phyloP scores from a whole-genome alignment of 2,888 invertebrate species.

The Acanthoscelides obtectus region DNA sequence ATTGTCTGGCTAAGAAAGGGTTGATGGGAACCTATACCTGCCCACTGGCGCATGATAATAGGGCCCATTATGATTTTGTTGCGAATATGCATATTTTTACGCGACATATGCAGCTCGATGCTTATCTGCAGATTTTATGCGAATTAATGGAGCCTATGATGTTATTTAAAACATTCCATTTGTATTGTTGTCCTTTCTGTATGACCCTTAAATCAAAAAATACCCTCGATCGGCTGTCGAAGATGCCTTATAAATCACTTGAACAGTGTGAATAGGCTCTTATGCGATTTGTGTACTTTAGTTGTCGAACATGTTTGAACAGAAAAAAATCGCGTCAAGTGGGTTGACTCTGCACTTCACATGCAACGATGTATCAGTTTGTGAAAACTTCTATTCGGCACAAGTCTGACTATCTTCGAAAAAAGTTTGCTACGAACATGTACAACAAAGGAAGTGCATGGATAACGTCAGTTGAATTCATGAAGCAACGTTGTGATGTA shows the following conservation, averaged over 20 bases:
- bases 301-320: neutral
- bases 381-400: too few relatives aligned
- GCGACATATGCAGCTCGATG: slow-evolving; percentile 25
- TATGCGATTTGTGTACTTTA: neutral
- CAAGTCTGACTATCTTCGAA: too few relatives aligned
- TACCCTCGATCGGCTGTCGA: slow-evolving; percentile 19
- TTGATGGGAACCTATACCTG: slow-evolving; percentile 39
- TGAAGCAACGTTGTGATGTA: too few relatives aligned
- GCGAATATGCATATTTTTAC: slow-evolving; percentile 41
- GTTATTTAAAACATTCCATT: slow-evolving; percentile 40
- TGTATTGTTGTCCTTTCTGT: slow-evolving; percentile 28
- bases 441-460: too few relatives aligned
- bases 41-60: slow-evolving; percentile 44
- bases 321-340: neutral
- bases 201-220: slow-evolving; percentile 30
- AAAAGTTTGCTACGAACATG: too few relatives aligned
- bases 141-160: slow-evolving; percentile 48
- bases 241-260: slow-evolving; percentile 20
- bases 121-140: slow-evolving; percentile 40
- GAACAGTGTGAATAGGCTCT: neutral
- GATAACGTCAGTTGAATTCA: too few relatives aligned
- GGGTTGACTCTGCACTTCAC: too few relatives aligned
- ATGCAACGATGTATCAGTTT: too few relatives aligned
- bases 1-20: slow-evolving; percentile 41
- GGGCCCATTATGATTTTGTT: slow-evolving; percentile 38